These are phyloP conservation scores for Ictalurus punctatus DNA, from an alignment of 2,113 vertebrate genomes.

Conservation along the genomic window DNA sequence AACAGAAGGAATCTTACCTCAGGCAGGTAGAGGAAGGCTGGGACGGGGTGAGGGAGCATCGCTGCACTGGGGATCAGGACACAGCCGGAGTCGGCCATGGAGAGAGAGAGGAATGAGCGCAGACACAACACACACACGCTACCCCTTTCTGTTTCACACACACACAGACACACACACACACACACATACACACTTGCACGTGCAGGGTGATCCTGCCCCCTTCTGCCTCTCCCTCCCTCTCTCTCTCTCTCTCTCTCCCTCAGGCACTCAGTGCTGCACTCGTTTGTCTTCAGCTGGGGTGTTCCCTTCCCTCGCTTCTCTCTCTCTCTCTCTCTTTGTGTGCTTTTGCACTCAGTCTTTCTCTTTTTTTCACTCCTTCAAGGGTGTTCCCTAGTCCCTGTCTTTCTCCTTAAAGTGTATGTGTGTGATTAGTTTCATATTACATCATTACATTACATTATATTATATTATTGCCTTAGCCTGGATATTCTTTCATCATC, in stretches of 20 bases:
- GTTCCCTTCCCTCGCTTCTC: conserved; percentile 49
- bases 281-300: conserved; percentile 36
- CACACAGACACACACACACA: conserved; percentile 25
- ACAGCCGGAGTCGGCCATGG: conserved; percentile 97
- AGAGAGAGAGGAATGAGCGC: conserved; percentile 62
- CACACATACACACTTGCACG: conserved; percentile 2
- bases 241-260: conserved; percentile 29
- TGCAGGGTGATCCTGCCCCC: conserved; percentile 66
- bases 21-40: conserved; percentile 93
- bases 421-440: background rate
- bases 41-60: conserved; percentile 91
- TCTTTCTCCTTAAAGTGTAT: conserved; percentile 36
- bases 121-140: conserved; percentile 80
- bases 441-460: background rate
- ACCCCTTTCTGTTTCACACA: conserved; percentile 69
- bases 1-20: conserved; percentile 81
- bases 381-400: conserved; percentile 21
- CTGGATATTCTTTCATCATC: background rate
- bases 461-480: background rate
- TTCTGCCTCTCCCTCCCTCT: conserved; percentile 46
- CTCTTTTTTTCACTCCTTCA: conserved; percentile 54
- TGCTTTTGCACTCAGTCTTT: conserved; percentile 16
- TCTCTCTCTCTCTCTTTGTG: conserved; percentile 41
- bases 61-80: conserved; percentile 92
- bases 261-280: conserved; percentile 23